phyloP scores from a whole-genome alignment of 2,113 vertebrate species.

The Regulus satrapa region DNA sequence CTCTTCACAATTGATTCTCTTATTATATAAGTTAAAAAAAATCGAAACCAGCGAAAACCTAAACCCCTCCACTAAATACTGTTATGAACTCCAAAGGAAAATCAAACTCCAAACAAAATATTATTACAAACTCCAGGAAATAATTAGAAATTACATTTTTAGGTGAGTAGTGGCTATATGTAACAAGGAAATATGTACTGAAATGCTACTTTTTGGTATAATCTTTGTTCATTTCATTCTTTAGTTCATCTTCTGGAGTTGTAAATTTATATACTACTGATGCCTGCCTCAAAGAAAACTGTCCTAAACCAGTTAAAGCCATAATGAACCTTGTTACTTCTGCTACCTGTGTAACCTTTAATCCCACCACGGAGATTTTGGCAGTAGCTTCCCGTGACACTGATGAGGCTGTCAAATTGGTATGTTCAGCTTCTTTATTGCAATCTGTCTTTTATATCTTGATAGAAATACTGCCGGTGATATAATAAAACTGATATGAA shows the following conservation, averaged over 20 bases:
- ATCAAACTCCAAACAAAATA: background rate
- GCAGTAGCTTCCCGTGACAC: slow-evolving; percentile 81
- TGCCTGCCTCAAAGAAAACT: slow-evolving; percentile 76
- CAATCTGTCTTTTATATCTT: background rate
- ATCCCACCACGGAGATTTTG: slow-evolving; percentile 86
- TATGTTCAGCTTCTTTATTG: slow-evolving; percentile 55
- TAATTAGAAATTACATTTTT: background rate
- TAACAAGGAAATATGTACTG: background rate
- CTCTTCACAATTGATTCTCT: background rate
- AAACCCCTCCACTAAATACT: background rate
- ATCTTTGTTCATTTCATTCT: background rate
- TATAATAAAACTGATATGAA: background rate
- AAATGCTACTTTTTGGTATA: background rate
- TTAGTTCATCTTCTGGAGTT: slow-evolving; percentile 85
- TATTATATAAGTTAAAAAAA: background rate
- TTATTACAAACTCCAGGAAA: background rate
- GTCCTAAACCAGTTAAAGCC: slow-evolving; percentile 85
- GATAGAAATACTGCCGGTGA: background rate
- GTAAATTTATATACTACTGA: slow-evolving; percentile 91
- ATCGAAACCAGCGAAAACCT: background rate
- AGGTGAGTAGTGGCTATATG: background rate
- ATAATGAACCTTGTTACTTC: slow-evolving; percentile 91
- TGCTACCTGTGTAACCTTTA: slow-evolving; percentile 83
- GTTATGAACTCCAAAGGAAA: background rate
- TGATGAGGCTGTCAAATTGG: slow-evolving; percentile 87